A percentile compares a stretch with the other conserved stretches of the same genome.
These are phyloP conservation scores for Drosophila mauritiana DNA, from an alignment of 1,140 invertebrate genomes.

Conservation along the genomic window DNA sequence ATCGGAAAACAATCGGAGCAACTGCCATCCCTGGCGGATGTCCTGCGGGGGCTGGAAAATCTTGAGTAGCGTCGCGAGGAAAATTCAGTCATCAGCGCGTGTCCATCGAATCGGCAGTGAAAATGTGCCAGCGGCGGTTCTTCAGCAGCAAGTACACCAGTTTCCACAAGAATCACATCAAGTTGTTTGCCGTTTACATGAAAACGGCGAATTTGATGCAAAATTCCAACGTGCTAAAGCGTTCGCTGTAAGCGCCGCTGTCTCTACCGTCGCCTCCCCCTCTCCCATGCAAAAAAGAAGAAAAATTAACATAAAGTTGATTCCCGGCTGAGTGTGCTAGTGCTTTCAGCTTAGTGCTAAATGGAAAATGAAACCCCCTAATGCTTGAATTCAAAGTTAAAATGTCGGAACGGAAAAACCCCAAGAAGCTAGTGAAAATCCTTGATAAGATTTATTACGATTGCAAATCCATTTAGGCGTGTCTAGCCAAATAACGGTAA, in stretches of 20 bases:
- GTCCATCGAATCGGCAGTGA: constrained; percentile 74
- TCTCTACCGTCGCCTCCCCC: constrained; percentile 37
- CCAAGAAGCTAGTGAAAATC: constrained; percentile 12
- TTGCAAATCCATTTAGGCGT: constrained; percentile 31
- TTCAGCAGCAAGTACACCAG: constrained; percentile 77
- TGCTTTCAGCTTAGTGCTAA: constrained; percentile 56
- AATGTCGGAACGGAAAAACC: constrained; percentile 21
- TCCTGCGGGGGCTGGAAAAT: constrained; percentile 42
- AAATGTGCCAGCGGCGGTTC: constrained; percentile 77
- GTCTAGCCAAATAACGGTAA: constrained; percentile 32
- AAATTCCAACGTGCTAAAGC: constrained; percentile 81
- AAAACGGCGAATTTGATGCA: constrained; percentile 84
- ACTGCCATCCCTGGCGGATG: constrained; percentile 14
- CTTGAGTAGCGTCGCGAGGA: constrained; percentile 51
- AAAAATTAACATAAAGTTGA: constrained; percentile 27
- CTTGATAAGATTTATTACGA: constrained; percentile 15
- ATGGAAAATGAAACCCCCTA: constrained; percentile 16
- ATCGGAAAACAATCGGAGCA: constrained; percentile 1
- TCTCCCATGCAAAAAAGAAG: constrained; percentile 14
- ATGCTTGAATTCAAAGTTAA: not conserved
- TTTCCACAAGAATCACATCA: constrained; percentile 84
- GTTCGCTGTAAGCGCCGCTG: constrained; percentile 73
- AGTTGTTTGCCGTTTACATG: constrained; percentile 84
- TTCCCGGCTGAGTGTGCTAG: constrained; percentile 50
- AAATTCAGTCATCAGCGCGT: constrained; percentile 82